Evolutionary conservation across 2,113 vertebrate species (phyloP).

Genomic region (Myxocyprinus asiaticus): DNA sequence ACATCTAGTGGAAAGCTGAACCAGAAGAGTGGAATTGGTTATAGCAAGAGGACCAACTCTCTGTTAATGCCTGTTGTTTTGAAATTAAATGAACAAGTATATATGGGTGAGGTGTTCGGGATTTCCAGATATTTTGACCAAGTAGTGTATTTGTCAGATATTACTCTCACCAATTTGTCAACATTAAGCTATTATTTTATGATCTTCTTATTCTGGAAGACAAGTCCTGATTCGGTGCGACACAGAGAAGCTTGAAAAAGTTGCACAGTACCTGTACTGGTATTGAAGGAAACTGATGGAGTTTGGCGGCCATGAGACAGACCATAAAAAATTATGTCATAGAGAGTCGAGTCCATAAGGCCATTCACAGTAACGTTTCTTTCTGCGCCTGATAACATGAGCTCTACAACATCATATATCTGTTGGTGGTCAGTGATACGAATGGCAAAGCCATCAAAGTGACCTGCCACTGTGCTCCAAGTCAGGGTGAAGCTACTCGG

Average conservation of each 20-base stretch:
- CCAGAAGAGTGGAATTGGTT: no score
- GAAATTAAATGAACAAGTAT: no score
- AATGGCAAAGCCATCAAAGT: conserved; percentile 74
- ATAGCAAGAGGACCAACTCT: no score
- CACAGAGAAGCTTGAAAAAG: conserved; percentile 52
- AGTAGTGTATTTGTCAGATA: no score
- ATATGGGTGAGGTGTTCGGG: no score
- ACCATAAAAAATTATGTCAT: conserved; percentile 73
- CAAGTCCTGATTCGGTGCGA: not conserved
- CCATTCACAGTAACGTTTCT: conserved; percentile 64
- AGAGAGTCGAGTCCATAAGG: conserved; percentile 74
- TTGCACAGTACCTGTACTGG: conserved; percentile 73
- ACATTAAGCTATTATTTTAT: no score
- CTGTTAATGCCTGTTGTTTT: no score
- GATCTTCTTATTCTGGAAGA: no score
- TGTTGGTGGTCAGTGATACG: conserved; percentile 73
- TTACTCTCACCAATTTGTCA: no score
- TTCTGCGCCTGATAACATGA: conserved; percentile 60
- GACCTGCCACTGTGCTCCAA: conserved; percentile 73
- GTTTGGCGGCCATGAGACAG: conserved; percentile 73
- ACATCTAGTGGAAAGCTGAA: no score
- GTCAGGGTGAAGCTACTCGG: conserved; percentile 74
- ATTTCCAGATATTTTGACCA: no score
- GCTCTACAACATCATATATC: conserved; percentile 70
- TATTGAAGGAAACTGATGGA: conserved; percentile 67